Base-by-base conservation (phyloP, 2,888 invertebrate species). In the Drosophila robusta region DNA sequence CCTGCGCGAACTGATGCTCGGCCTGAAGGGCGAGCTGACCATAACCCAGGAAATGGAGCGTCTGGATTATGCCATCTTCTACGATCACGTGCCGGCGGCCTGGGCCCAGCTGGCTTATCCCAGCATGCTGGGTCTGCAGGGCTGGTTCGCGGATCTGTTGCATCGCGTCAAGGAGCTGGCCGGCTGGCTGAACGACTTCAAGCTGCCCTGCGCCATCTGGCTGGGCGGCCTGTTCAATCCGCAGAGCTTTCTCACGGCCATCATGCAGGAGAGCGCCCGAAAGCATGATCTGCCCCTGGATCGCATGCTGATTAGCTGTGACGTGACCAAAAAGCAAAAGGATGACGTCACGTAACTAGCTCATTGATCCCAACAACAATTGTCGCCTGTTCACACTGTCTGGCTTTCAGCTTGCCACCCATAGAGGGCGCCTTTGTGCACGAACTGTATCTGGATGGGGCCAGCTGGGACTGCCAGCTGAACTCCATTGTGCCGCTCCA, bases 231-330 rank as follows among this genome's bases (percentile, higher is more conserved):
- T 99, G 90, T 99, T 99, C 93, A 99, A 98, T 93, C 98, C 98
- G 0, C 98, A 99, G 93, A 98, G 98, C 24, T 98, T 99, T 93
- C 93, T 99, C 56, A 99, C 98, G 0, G 98, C 98, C 63, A 98
- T 99, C 90, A 98, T 98, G 98, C 99, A 99, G 93, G 98, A 97
- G 93, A 98, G 98, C 68, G 98, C 98, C 0, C 94, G 98, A 29
- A 98, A 96, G 92, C 98, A 98, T 92, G 98, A 98, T 92, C 96
- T 98, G 95, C 98, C 98, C 0, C 93, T 99, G 71, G 98, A 99
- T 93, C 97, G 97, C 92, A 98, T 99, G 98, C 97, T 97, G 90
- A 94, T 98, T 62, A 95, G 97, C 91, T 98, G 98, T 89, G 98
- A 99, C 90, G 98, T 99, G 57, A 98, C 98, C 32, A 98, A 98